These are phyloP conservation scores for Hirtodrosophila duncani DNA, from an alignment of 2,888 invertebrate genomes.

Conservation along the genomic window DNA sequence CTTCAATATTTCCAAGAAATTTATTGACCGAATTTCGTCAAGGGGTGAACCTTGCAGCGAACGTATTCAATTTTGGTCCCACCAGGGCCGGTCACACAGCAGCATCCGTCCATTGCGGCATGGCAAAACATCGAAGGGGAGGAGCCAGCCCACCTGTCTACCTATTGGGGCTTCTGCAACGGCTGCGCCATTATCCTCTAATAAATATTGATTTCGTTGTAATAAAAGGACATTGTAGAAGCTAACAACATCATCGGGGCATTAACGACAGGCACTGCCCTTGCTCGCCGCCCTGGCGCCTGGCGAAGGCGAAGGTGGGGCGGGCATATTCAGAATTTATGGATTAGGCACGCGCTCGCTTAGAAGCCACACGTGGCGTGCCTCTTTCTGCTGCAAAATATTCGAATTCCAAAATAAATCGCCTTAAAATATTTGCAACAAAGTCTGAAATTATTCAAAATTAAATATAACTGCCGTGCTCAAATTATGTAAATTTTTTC, in stretches of 20 bases:
- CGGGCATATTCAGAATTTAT: slow-evolving; percentile 33
- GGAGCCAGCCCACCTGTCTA: slow-evolving; percentile 28
- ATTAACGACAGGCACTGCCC: slow-evolving; percentile 37
- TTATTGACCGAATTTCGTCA: slow-evolving; percentile 56
- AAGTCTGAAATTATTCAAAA: slow-evolving; percentile 59
- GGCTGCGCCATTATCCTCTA: slow-evolving; percentile 49
- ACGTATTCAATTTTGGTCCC: slow-evolving; percentile 50
- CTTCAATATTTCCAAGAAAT: slow-evolving; percentile 40
- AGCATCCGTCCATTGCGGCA: background rate
- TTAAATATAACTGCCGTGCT: slow-evolving; percentile 53
- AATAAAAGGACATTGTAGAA: slow-evolving; percentile 56
- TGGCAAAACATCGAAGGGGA: slow-evolving; percentile 30
- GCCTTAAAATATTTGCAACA: slow-evolving; percentile 56
- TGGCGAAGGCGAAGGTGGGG: background rate
- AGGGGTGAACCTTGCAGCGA: slow-evolving; percentile 37
- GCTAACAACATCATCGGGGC: slow-evolving; percentile 46
- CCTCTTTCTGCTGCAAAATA: background rate
- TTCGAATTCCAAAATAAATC: slow-evolving; percentile 47
- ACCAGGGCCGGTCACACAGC: slow-evolving; percentile 6
- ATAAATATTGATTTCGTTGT: slow-evolving; percentile 63
- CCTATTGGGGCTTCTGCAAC: slow-evolving; percentile 3
- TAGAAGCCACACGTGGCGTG: slow-evolving; percentile 3
- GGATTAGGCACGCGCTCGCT: slow-evolving; percentile 38
- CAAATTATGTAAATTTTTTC: slow-evolving; percentile 55
- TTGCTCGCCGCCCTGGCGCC: too few species aligned